Percentiles rank a stretch among this genome's conserved stretches.
phyloP scores from a whole-genome alignment of 2,113 vertebrate species.

The Gadus chalcogrammus region DNA sequence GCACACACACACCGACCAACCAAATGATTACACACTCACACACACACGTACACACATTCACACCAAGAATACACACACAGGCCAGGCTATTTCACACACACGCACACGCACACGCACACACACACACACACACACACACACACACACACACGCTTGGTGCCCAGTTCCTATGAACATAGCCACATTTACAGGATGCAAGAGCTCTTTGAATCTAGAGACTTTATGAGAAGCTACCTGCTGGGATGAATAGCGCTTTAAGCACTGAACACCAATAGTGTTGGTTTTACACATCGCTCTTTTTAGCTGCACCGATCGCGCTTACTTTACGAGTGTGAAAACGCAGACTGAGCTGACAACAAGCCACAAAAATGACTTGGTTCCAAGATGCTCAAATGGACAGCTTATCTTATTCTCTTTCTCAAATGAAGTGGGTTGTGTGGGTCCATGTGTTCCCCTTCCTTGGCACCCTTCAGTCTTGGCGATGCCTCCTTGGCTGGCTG shows the following conservation, averaged over 20 bases:
- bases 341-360: conserved; percentile 27
- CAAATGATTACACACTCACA: conserved; percentile 5
- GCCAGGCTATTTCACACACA: background rate
- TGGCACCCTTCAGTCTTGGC: no score
- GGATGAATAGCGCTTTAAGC: conserved; percentile 41
- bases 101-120: background rate
- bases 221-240: conserved; percentile 54
- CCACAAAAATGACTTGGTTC: conserved; percentile 3
- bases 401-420: background rate
- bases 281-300: conserved; percentile 1
- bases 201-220: conserved; percentile 48
- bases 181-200: conserved; percentile 54
- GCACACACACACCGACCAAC: no score
- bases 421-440: no score
- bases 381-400: conserved; percentile 45
- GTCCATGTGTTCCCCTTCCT: no score
- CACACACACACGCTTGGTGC: conserved; percentile 25
- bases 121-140: no score
- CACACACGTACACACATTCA: conserved; percentile 26
- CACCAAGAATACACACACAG: conserved; percentile 25
- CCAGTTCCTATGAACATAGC: conserved; percentile 53
- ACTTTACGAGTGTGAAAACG: conserved; percentile 35
- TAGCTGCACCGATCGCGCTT: conserved; percentile 42
- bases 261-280: no score
- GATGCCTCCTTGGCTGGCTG: conserved; percentile 18